Evolutionary conservation across 2,797 vertebrate genomes (phyloP).

Genomic region (Ataeniobius toweri): DNA sequence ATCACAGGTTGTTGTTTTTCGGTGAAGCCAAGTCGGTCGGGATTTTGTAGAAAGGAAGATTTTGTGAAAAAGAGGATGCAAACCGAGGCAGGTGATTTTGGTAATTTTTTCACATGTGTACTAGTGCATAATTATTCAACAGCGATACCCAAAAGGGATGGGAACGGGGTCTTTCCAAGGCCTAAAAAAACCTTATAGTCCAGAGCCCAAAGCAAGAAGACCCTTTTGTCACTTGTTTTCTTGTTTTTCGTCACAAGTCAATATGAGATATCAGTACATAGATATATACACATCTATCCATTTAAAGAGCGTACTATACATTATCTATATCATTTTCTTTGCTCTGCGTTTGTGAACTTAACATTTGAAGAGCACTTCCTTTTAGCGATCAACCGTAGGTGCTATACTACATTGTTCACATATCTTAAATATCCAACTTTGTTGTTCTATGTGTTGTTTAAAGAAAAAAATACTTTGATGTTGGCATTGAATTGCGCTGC

Average conservation of each 20-base stretch:
- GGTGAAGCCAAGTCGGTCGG: conserved; percentile 92
- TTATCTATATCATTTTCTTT: conserved; percentile 85
- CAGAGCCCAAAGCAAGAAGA: conserved; percentile 99
- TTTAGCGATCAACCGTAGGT: conserved; percentile 99
- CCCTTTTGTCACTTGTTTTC: conserved; percentile 95
- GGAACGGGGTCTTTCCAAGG: conserved; percentile 94
- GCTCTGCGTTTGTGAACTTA: conserved; percentile 81
- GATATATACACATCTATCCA: conserved; percentile 85
- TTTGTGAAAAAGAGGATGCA: conserved; percentile 84
- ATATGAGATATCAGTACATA: conserved; percentile 96
- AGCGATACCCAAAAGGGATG: conserved; percentile 94
- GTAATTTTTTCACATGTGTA: conserved; percentile 96
- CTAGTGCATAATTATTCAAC: conserved; percentile 95
- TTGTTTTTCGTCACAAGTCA: conserved; percentile 91
- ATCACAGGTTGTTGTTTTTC: conserved; percentile 96
- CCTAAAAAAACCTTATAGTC: conserved; percentile 95
- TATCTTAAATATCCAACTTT: conserved; percentile 99
- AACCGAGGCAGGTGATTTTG: conserved; percentile 98
- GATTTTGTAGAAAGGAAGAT: conserved; percentile 99
- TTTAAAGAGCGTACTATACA: conserved; percentile 81
- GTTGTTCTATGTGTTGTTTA: conserved; percentile 95
- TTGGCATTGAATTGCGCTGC: conserved; percentile 89
- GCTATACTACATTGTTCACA: conserved; percentile 99
- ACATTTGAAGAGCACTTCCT: conserved; percentile 94
- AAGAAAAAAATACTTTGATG: conserved; percentile 85